Conservation (phyloP, 2,888 invertebrate species). For the Diachrysia chrysitis region DNA sequence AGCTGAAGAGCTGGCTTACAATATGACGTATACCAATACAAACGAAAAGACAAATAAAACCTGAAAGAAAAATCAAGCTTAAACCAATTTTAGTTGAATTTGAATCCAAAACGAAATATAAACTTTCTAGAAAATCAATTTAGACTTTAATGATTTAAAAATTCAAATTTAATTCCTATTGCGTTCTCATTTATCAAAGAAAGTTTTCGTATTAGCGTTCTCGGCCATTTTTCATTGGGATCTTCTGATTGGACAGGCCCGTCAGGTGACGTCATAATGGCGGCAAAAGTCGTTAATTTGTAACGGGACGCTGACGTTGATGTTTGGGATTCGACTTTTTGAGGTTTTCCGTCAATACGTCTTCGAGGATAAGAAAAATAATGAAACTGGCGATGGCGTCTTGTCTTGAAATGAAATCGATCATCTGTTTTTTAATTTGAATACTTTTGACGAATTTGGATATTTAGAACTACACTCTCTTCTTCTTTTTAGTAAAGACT, state of each 20-base stretch:
- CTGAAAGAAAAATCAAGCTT: no score
- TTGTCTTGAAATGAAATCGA: slow-evolving; percentile 31
- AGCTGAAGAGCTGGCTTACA: no score
- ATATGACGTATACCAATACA: no score
- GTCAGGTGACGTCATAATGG: slow-evolving; percentile 72
- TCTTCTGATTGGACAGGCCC: slow-evolving; percentile 72
- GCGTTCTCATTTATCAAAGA: slow-evolving; percentile 69
- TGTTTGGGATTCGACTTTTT: slow-evolving; percentile 46
- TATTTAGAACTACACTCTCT: not conserved
- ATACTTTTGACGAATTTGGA: not conserved
- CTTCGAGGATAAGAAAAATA: slow-evolving; percentile 40
- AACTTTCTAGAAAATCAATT: slow-evolving; percentile 39
- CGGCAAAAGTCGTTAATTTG: slow-evolving; percentile 66
- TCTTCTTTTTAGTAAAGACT: no score
- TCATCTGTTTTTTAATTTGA: not conserved
- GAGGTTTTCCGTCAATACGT: slow-evolving; percentile 41
- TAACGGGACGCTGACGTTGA: slow-evolving; percentile 44
- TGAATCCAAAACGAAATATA: slow-evolving; percentile 3
- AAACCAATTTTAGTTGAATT: no score
- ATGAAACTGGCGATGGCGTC: slow-evolving; percentile 7
- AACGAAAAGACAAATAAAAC: no score
- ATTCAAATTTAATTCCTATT: slow-evolving; percentile 65
- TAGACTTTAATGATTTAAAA: slow-evolving; percentile 43
- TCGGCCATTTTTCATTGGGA: slow-evolving; percentile 75
- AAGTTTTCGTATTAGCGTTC: slow-evolving; percentile 67